Base-by-base conservation (phyloP, 1,140 invertebrate genomes). In the Lordiphosa mommai region DNA sequence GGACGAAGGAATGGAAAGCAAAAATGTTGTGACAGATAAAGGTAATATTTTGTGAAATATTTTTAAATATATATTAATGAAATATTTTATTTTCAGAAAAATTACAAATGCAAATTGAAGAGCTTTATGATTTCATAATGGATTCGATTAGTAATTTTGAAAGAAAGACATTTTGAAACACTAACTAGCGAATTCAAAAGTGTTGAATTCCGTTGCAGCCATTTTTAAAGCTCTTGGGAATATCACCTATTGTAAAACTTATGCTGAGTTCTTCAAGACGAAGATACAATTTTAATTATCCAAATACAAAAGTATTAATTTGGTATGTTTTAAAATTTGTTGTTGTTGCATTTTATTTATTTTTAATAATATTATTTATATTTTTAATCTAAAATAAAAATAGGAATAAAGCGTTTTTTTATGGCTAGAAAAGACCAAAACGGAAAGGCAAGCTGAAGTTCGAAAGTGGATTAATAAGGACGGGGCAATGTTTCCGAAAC, bases 111-210 rank as follows among this genome's bases (percentile, higher is more conserved):
- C 73, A 74, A 9, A 80, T 86, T 46, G 58, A 80, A 29, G 68
- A 86, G n/a, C 29, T 69, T n/a, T 72, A 72, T 34, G 71, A 86
- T 6, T 80, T 80, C 43, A 65, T 85, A 27, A 52, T 61, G 6
- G 67, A 47, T 33, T 80, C 80, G 2, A 76, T 82, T 47, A 41
- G 67, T 29, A 52, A 40, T 4, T 84, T 68, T 37, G 77, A 82
- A 32, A 36, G 69, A 44, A 41, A 52, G 38, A 13, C 20, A 9
- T 14, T 9, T 4, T 51, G 29, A 49, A 16, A 8, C 2, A 48
- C 4, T 43, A 46, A 12, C 4, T 2, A 14, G 9, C 12, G 10
- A 23, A 23, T 23, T 23, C 5, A 23, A 6, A 23, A 23, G 0
- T 23, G 20, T 20, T 20, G 2, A 20, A 4, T 20, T 20, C 17